A percentile compares a stretch with the other conserved stretches of the same genome.
Conservation (phyloP, 2,888 invertebrate genomes). For the Ischnura elegans region DNA sequence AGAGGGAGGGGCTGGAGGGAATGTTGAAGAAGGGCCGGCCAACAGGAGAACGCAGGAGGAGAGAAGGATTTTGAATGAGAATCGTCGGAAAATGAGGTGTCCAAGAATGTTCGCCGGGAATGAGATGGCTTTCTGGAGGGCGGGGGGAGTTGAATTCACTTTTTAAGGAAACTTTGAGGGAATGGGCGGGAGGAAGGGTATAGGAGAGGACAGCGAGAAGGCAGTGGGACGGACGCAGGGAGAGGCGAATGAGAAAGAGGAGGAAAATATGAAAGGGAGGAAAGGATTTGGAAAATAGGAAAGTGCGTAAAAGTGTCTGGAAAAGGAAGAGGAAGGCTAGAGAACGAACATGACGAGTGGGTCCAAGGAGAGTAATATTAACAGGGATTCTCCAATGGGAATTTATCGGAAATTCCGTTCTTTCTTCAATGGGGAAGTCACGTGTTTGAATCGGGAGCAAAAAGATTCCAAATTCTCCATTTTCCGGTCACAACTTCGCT, state of each 20-base stretch:
- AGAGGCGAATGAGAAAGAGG: not conserved
- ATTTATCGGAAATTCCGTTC: too few relatives aligned
- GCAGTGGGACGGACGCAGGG: not conserved
- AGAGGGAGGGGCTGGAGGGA: too few relatives aligned
- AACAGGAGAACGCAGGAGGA: too few relatives aligned
- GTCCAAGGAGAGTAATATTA: too few relatives aligned
- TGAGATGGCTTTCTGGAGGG: not conserved
- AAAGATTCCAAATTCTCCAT: too few relatives aligned
- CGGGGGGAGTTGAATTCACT: not conserved
- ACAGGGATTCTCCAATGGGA: too few relatives aligned
- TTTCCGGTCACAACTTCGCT: too few relatives aligned
- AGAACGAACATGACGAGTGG: too few relatives aligned
- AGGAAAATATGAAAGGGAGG: not conserved
- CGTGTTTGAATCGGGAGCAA: too few relatives aligned
- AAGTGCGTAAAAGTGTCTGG: not conserved
- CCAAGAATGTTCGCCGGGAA: conserved; percentile 45
- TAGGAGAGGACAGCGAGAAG: not conserved
- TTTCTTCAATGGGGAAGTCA: too few relatives aligned
- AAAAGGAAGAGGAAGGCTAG: not conserved
- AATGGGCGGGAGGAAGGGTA: not conserved
- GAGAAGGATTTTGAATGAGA: conserved; percentile 59
- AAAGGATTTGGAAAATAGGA: not conserved
- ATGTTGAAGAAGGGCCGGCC: too few relatives aligned
- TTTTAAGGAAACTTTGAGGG: not conserved
- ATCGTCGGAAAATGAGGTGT: conserved; percentile 62